These are phyloP conservation scores for Antheraea yamamai DNA, from an alignment of 2,888 invertebrate genomes.

Conservation along the genomic window DNA sequence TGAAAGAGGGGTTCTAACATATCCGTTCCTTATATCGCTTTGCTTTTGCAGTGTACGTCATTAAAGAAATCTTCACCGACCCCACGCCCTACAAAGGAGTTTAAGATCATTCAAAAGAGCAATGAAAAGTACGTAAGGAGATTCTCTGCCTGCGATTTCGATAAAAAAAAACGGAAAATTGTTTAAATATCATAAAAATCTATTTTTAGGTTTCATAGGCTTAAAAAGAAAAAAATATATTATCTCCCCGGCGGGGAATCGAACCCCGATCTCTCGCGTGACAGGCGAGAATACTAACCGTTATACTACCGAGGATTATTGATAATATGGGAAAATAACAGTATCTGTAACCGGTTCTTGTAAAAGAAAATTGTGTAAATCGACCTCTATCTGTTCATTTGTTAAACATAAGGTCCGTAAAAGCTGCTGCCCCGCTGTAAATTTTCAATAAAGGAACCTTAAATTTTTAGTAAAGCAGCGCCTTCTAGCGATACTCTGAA, in stretches of 20 bases:
- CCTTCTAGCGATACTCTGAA: not conserved
- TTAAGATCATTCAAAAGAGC: too few species aligned
- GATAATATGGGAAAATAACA: not conserved
- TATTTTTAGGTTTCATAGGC: not conserved
- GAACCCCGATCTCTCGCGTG: slow-evolving; percentile 12
- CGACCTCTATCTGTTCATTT: not conserved
- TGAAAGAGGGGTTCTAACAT: too few species aligned
- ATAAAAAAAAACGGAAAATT: too few species aligned
- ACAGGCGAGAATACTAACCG: slow-evolving; percentile 9
- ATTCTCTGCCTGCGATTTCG: too few species aligned
- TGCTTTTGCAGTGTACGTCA: too few species aligned
- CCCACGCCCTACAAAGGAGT: too few species aligned
- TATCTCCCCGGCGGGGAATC: slow-evolving; percentile 5
- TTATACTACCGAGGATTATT: slow-evolving; percentile 8
- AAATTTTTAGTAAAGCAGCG: not conserved
- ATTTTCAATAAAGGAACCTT: not conserved
- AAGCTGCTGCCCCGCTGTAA: not conserved
- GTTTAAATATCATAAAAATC: not conserved
- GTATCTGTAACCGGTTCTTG: not conserved
- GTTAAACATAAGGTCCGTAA: not conserved
- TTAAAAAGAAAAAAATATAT: not conserved
- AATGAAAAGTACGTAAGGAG: too few species aligned
- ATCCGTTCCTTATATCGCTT: too few species aligned
- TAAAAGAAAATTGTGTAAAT: not conserved
- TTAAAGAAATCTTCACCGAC: too few species aligned